Percentiles rank a stretch among this genome's conserved stretches.
phyloP scores from a whole-genome alignment of 2,888 invertebrate genomes.

The Chaetogeoica ovagalla region DNA sequence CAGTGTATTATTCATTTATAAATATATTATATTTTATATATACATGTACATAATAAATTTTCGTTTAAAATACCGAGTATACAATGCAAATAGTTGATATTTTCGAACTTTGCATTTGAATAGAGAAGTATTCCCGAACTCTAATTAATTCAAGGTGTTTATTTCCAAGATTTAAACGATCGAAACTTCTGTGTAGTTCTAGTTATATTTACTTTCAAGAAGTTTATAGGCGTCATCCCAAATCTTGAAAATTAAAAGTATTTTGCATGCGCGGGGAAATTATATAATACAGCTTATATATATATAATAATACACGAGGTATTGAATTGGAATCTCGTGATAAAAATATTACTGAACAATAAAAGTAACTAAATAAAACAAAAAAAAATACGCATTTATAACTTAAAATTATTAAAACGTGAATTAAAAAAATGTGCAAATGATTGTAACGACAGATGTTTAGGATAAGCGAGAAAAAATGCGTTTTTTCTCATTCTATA shows the following conservation, averaged over 20 bases:
- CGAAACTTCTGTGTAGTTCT: not conserved
- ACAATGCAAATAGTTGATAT: not conserved
- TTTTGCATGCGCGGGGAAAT: not conserved
- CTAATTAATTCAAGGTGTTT: slow-evolving; percentile 1
- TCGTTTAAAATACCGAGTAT: not conserved
- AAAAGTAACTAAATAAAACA: not conserved
- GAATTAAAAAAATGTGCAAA: too few species aligned
- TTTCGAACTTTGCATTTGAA: not conserved
- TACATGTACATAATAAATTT: too few species aligned
- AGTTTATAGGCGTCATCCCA: not conserved
- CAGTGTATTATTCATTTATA: too few species aligned
- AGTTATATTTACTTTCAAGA: slow-evolving; percentile 10
- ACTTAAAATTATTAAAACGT: too few species aligned
- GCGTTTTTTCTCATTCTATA: too few species aligned
- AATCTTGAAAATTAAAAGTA: slow-evolving; percentile 12
- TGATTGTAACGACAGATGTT: too few species aligned
- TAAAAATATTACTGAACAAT: too few species aligned
- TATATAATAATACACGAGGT: too few species aligned
- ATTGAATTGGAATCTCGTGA: too few species aligned
- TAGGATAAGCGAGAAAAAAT: too few species aligned
- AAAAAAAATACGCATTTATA: not conserved
- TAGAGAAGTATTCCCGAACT: slow-evolving; percentile 12
- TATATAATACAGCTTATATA: not conserved
- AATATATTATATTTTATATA: not conserved
- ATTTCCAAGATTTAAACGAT: slow-evolving; percentile 1